Base-by-base conservation (phyloP, 2,113 vertebrate species). In the Ictalurus furcatus region DNA sequence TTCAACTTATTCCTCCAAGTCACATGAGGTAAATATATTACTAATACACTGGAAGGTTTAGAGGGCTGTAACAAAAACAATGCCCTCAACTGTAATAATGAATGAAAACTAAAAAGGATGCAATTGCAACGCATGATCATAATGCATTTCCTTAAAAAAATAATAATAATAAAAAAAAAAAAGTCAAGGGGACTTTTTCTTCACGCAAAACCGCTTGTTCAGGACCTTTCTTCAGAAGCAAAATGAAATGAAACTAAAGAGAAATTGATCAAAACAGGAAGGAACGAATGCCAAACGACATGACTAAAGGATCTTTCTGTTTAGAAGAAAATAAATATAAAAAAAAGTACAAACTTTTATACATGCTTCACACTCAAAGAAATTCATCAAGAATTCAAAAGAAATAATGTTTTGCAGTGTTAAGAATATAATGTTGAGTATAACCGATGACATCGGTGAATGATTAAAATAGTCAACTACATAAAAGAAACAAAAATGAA, bases 221-320 rank as follows among this genome's bases (percentile, higher is more conserved):
- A 21, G 73, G 86, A 30, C 14, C 25, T 63, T 61, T 78, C 21
- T 19, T 21, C 14, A 16, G 58, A 44, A 76, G 34, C 54, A 61
- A 58, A 76, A 74, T 25, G 54, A 78, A 76, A 56, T n/a, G 25
- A 63, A 87, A 63, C 73, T 21, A 13, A 87, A 87, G 19, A 63
- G 17, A 76, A 63, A 21, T 40, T 59, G 0, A 81, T 34, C 6
- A 56, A 58, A 56, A 63, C 74, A 65, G 58, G 7, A 78, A 79
- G 65, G 19, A n/a, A 79, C 73, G 21, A 58, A 34, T 58, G 16
- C 5, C 48, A 30, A n/a, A 80, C 3, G 28, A 52, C 19, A 76
- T 76, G 25, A 73, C 34, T 28, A 44, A 13, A 0, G 61, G 25
- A 25, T 12, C n/a, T 69, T 69, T 74, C 73, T 44, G 37, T 76